Percentiles rank a stretch among this genome's conserved stretches.
Conservation (phyloP, 2,888 invertebrate species). For the Hesperia comma region DNA sequence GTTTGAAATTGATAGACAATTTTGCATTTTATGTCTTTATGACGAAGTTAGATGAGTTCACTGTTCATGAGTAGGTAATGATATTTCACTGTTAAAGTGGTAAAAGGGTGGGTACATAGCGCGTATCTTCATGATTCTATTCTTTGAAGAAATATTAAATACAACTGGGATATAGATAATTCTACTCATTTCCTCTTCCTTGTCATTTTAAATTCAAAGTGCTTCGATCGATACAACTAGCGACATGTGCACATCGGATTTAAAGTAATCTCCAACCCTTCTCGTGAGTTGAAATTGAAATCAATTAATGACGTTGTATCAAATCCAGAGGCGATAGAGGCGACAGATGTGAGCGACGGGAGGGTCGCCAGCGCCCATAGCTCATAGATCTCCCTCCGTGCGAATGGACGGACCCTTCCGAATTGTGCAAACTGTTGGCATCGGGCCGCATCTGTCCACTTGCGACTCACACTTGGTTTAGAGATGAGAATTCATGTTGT, state of each 20-base stretch:
- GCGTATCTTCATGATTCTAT: no score
- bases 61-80: no score
- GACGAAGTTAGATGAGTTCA: no score
- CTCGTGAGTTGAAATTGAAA: conserved; percentile 64
- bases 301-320: conserved; percentile 79
- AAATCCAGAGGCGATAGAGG: conserved; percentile 69
- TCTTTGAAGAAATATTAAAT: no score
- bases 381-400: conserved; percentile 67
- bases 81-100: no score
- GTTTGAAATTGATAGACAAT: no score
- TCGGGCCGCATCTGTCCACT: conserved; percentile 80
- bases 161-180: not conserved
- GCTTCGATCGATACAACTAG: conserved; percentile 29
- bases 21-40: no score
- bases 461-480: conserved; percentile 51
- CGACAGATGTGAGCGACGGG: conserved; percentile 80
- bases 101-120: no score
- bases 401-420: conserved; percentile 63
- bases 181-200: not conserved
- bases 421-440: conserved; percentile 78
- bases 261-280: conserved; percentile 67
- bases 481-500: conserved; percentile 40
- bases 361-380: conserved; percentile 53
- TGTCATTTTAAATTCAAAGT: not conserved
- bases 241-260: conserved; percentile 59